These are phyloP conservation scores for Clepsis dumicolana DNA, from an alignment of 2,888 invertebrate species.

Conservation along the genomic window DNA sequence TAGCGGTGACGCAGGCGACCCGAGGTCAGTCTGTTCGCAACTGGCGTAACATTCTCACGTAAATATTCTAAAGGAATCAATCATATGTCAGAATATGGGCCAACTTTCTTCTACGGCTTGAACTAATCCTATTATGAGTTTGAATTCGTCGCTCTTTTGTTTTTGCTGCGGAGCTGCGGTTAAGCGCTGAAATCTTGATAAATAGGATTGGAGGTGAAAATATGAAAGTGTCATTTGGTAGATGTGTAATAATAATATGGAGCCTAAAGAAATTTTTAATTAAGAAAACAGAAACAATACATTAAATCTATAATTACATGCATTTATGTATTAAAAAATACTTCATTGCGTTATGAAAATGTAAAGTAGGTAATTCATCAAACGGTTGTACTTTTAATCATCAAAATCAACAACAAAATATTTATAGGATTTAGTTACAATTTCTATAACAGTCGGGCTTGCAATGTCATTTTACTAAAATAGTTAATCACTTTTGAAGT, in stretches of 20 bases:
- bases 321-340: too few species aligned
- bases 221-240: neutral
- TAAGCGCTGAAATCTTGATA: neutral
- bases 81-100: conserved; percentile 31
- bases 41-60: conserved; percentile 34
- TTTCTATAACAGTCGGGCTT: neutral
- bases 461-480: neutral
- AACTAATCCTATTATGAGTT: neutral
- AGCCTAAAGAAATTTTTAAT: too few species aligned
- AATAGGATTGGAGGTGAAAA: neutral
- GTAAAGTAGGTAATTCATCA: too few species aligned
- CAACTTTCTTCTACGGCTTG: conserved; percentile 23
- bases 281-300: too few species aligned
- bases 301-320: too few species aligned
- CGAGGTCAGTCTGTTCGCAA: conserved; percentile 22
- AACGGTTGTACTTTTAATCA: too few species aligned
- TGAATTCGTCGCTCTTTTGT: conserved; percentile 10
- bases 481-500: neutral
- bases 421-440: too few species aligned
- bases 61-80: conserved; percentile 25
- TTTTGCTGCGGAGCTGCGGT: conserved; percentile 3
- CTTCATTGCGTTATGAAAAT: too few species aligned
- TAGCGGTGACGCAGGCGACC: conserved; percentile 22
- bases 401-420: too few species aligned
- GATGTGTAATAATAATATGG: too few species aligned